phyloP scores from a whole-genome alignment of 2,797 vertebrate genomes.

The Acanthis flammea region DNA sequence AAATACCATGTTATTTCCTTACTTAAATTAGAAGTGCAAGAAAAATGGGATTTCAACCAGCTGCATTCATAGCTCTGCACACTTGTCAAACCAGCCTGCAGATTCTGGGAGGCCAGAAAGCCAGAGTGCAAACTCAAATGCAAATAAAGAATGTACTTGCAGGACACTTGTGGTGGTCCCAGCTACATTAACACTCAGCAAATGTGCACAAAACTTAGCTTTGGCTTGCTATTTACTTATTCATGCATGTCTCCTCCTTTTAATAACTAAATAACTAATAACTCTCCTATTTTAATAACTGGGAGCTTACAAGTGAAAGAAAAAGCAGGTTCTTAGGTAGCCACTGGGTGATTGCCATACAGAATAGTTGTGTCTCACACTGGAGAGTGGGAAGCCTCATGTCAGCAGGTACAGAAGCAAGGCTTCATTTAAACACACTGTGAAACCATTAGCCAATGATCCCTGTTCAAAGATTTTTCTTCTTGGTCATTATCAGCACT shows the following conservation, averaged over 20 bases:
- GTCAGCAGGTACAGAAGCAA: neutral
- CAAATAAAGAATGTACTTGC: neutral
- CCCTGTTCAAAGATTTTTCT: neutral
- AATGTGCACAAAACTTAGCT: neutral
- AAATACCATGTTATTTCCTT: neutral
- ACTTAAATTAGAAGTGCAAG: neutral
- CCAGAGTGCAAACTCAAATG: neutral
- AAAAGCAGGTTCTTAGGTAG: neutral
- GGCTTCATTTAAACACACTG: neutral
- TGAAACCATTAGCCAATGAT: neutral
- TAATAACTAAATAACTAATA: too few relatives aligned
- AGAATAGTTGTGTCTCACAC: neutral
- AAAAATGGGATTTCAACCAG: neutral
- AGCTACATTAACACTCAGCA: neutral
- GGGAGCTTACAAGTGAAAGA: neutral
- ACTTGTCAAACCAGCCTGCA: neutral
- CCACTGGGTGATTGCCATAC: neutral
- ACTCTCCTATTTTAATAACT: neutral
- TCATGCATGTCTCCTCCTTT: neutral
- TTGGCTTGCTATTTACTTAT: neutral
- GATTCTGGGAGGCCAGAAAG: neutral
- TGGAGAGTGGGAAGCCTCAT: neutral
- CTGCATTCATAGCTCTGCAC: neutral
- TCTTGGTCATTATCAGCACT: neutral
- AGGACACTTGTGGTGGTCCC: neutral